A percentile compares a stretch with the other conserved stretches of the same genome.
These are phyloP conservation scores for Agrilus cyanescens DNA, from an alignment of 2,888 invertebrate genomes.

Conservation along the genomic window DNA sequence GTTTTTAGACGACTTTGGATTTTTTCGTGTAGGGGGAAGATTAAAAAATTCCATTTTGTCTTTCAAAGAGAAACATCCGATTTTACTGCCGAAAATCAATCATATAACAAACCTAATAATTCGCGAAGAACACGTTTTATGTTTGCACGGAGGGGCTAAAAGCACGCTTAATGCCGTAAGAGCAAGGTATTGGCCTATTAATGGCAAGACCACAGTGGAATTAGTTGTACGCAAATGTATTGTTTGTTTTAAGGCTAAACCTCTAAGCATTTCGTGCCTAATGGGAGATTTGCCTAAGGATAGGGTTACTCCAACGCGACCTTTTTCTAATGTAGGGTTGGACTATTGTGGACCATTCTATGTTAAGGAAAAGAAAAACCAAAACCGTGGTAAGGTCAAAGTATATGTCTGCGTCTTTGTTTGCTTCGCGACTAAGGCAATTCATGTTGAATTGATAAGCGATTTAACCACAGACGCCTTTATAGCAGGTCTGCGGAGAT, in stretches of 20 bases:
- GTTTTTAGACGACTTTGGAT: not conserved
- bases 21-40: not conserved
- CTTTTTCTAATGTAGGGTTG: not conserved
- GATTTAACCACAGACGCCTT: not conserved
- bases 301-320: not conserved
- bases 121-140: not conserved
- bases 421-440: constrained; percentile 1
- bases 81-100: not conserved
- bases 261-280: not conserved
- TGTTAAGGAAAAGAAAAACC: not conserved
- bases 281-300: constrained; percentile 1
- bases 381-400: not conserved
- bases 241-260: not conserved
- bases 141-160: not conserved
- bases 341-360: constrained; percentile 1
- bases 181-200: not conserved
- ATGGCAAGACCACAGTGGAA: not conserved
- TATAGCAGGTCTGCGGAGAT: not conserved
- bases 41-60: not conserved
- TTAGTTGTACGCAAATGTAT: not conserved
- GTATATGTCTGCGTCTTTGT: constrained; percentile 1
- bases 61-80: not conserved
- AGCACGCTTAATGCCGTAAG: not conserved
- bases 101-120: not conserved
- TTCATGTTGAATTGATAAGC: constrained; percentile 1